Conservation (phyloP, 2,797 vertebrate species). For the Loriculus beryllinus region DNA sequence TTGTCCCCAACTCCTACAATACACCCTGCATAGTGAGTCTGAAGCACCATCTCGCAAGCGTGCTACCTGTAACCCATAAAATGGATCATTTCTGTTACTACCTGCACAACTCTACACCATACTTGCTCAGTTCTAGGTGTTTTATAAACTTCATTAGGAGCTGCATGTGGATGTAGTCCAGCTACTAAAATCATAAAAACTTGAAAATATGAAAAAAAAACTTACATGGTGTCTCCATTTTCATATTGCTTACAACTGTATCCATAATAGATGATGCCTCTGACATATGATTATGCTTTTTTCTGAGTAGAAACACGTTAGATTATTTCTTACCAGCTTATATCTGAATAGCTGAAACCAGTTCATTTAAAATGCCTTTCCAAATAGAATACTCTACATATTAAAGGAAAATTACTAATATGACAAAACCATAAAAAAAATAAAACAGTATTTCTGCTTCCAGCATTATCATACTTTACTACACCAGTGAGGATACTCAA, state of each 20-base stretch:
- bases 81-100: neutral
- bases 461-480: neutral
- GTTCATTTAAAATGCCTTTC: neutral
- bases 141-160: neutral
- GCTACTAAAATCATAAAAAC: neutral
- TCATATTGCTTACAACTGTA: neutral
- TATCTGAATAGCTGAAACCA: neutral
- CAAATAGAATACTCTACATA: neutral
- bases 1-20: neutral
- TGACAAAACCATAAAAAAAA: neutral
- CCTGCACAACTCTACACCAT: neutral
- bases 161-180: neutral
- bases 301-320: neutral
- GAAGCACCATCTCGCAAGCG: neutral
- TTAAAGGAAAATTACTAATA: neutral
- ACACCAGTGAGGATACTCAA: neutral
- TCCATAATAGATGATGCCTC: neutral
- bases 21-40: rapidly evolving
- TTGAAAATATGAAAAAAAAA: neutral
- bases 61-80: neutral
- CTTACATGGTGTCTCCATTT: neutral
- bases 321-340: neutral
- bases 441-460: neutral
- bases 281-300: neutral
- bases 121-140: neutral